Evolutionary conservation across 2,113 vertebrate genomes (phyloP).

Genomic region (Aplodontia rufa): DNA sequence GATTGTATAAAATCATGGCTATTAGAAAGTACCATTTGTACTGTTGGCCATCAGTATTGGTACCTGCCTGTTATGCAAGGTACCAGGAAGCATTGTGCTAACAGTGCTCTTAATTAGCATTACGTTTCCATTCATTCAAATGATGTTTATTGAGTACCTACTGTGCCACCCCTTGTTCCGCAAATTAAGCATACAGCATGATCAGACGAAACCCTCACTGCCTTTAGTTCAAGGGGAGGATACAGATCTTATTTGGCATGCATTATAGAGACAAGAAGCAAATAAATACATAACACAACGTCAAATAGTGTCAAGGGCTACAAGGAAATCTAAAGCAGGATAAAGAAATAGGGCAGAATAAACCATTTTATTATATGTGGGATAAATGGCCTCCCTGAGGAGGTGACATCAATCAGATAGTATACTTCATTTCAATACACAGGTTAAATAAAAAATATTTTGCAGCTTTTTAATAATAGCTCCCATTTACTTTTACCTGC

Average conservation of each 20-base stretch:
- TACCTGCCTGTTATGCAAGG: not conserved
- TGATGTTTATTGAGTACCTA: not conserved
- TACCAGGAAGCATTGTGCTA: not conserved
- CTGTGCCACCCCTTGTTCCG: not conserved
- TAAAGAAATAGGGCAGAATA: not conserved
- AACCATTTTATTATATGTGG: not conserved
- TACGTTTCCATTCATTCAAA: not conserved
- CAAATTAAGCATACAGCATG: not conserved
- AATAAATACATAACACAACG: not conserved
- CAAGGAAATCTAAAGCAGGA: not conserved
- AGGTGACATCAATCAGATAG: not conserved
- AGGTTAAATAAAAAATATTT: not conserved
- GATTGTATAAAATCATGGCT: not conserved
- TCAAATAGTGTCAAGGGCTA: not conserved
- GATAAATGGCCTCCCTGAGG: not conserved
- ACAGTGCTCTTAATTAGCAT: not conserved
- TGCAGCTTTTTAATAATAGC: not conserved
- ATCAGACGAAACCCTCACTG: not conserved
- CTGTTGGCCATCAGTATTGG: not conserved
- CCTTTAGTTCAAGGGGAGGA: not conserved
- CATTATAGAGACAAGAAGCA: not conserved
- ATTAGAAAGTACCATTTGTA: not conserved
- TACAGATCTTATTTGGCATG: not conserved
- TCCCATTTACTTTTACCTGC: not conserved
- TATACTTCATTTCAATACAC: not conserved